Evolutionary conservation across 2,888 invertebrate species (phyloP).

Genomic region (Eupithecia subumbrata): DNA sequence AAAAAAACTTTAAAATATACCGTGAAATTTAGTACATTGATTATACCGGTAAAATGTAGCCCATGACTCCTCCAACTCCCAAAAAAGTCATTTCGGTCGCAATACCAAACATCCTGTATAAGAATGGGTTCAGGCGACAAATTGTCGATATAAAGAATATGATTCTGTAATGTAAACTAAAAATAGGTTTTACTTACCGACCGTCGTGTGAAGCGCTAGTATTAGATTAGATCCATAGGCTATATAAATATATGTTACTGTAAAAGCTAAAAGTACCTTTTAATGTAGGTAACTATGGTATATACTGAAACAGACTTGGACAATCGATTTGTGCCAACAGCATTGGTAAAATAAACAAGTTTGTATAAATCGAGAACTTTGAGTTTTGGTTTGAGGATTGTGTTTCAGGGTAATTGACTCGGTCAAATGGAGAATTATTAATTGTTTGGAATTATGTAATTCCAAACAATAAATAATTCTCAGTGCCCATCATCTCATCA

Average conservation of each 20-base stretch:
- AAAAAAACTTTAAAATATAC: too few species aligned
- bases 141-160: not conserved
- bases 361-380: not conserved
- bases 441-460: too few species aligned
- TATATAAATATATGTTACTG: conserved; percentile 23
- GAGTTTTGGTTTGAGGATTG: not conserved
- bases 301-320: not conserved
- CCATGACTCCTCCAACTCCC: too few species aligned
- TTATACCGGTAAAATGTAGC: too few species aligned
- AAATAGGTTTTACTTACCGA: not conserved
- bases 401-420: not conserved
- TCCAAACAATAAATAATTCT: too few species aligned
- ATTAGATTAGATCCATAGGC: conserved; percentile 32
- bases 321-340: too few species aligned
- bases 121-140: not conserved
- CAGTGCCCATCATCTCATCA: too few species aligned
- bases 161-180: conserved; percentile 2
- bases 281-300: not conserved
- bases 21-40: too few species aligned
- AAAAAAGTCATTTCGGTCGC: too few species aligned
- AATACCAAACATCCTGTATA: too few species aligned
- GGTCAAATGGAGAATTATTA: not conserved
- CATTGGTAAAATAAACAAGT: not conserved
- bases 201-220: conserved; percentile 13
- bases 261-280: not conserved